Evolutionary conservation across 1,140 invertebrate genomes (phyloP).

Genomic region (Magallana ariakensis): DNA sequence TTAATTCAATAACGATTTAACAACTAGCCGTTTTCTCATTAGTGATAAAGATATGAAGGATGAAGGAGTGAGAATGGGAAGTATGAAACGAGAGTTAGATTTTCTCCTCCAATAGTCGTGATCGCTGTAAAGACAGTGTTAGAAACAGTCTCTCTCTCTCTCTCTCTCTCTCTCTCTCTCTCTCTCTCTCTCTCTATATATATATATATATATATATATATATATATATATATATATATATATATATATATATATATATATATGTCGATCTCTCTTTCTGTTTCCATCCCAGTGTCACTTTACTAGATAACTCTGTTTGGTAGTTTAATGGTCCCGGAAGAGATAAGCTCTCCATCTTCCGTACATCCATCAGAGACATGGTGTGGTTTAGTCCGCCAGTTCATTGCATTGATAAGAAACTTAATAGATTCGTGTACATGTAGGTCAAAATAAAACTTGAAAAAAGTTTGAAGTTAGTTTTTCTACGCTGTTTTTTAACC

Average conservation of each 20-base stretch:
- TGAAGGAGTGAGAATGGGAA: too few species aligned
- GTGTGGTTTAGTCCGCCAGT: not conserved
- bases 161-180: not conserved
- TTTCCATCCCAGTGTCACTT: not conserved
- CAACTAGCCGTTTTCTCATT: too few species aligned
- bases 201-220: too few species aligned
- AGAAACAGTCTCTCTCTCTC: not conserved
- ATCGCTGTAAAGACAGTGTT: not conserved
- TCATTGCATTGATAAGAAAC: not conserved
- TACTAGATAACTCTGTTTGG: not conserved
- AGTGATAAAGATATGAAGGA: too few species aligned
- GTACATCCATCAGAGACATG: not conserved
- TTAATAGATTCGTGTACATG: not conserved
- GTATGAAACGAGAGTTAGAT: too few species aligned
- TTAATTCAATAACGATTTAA: too few species aligned
- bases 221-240: too few species aligned
- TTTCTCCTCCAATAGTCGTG: too few species aligned
- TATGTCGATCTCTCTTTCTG: too few species aligned
- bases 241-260: too few species aligned
- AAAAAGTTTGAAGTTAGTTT: not conserved
- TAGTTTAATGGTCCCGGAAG: slow-evolving; percentile 17
- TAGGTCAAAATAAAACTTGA: not conserved
- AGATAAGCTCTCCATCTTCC: not conserved
- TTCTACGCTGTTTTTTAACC: not conserved
- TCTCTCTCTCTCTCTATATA: too few species aligned